Conservation (phyloP, 1,140 invertebrate species). For the Ostrea edulis region DNA sequence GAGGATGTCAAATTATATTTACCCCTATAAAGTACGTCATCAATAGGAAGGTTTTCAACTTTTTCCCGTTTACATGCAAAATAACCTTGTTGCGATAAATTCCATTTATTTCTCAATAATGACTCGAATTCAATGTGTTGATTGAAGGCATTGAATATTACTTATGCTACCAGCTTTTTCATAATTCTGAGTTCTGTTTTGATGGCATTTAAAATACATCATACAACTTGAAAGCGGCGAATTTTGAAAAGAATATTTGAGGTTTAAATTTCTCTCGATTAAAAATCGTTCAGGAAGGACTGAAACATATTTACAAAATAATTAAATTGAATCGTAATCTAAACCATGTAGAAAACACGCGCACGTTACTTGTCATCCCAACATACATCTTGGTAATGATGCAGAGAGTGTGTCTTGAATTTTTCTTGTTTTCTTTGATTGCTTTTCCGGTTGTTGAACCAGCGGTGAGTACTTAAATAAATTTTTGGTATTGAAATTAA, state of each 20-base stretch:
- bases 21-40: background rate
- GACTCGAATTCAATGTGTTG: background rate
- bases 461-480: background rate
- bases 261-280: background rate
- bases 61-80: too few relatives aligned
- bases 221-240: background rate
- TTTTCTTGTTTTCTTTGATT: background rate
- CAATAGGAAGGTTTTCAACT: background rate
- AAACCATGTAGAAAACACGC: background rate
- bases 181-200: background rate
- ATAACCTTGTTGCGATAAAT: background rate
- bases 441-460: background rate
- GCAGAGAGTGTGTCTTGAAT: background rate
- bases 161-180: background rate
- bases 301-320: background rate
- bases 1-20: background rate
- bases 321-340: background rate
- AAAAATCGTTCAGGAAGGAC: background rate
- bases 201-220: background rate
- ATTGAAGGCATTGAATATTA: background rate
- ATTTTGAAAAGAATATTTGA: constrained; percentile 12
- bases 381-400: background rate
- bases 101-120: background rate
- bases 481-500: background rate
- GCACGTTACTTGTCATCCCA: background rate